Conservation (phyloP, 2,888 invertebrate species). For the Hoplodrina blanda region DNA sequence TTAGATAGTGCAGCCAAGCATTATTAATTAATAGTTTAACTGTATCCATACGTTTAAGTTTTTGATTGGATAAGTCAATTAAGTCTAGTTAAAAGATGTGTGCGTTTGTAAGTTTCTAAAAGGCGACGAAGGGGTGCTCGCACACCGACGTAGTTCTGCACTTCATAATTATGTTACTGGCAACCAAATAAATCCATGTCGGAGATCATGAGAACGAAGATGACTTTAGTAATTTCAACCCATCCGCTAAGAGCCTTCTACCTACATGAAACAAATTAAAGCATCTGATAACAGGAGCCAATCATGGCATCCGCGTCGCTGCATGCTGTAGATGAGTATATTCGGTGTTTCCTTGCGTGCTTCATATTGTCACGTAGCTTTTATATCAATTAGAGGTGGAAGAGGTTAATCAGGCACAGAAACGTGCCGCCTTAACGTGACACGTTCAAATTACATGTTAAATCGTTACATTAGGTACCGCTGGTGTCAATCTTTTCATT, state of each 20-base stretch:
- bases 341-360: conserved; percentile 49
- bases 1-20: no score
- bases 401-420: conserved; percentile 51
- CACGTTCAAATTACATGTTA: conserved; percentile 33
- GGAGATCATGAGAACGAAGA: not conserved
- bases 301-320: conserved; percentile 18
- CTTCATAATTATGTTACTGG: no score
- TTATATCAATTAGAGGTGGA: conserved; percentile 54
- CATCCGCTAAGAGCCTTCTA: not conserved
- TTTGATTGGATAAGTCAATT: no score
- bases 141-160: no score
- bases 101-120: no score
- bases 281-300: conserved; percentile 21
- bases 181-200: not conserved
- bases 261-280: conserved; percentile 19
- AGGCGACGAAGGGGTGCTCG: no score
- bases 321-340: conserved; percentile 30
- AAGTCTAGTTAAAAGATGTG: no score
- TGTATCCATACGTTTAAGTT: no score
- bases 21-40: no score
- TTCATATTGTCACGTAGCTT: conserved; percentile 46
- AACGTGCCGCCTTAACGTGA: conserved; percentile 30
- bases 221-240: not conserved
- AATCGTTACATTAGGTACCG: conserved; percentile 39
- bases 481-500: conserved; percentile 59